Percentiles rank a stretch among this genome's conserved stretches.
phyloP scores from a whole-genome alignment of 1,140 invertebrate genomes.

The Choristoneura fumiferana region DNA sequence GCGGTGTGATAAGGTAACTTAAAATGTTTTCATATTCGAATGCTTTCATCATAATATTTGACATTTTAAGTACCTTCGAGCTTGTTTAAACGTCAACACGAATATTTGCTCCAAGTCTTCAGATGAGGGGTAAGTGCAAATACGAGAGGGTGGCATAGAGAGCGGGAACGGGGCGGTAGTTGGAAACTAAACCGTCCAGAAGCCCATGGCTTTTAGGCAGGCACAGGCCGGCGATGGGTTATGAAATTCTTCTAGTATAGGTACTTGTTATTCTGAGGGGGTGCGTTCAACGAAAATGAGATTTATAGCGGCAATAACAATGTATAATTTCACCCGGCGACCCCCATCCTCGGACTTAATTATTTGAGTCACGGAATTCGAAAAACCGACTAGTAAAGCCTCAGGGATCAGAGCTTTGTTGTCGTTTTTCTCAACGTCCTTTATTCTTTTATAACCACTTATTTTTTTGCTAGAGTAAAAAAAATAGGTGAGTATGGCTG shows the following conservation, averaged over 20 bases:
- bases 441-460: slow-evolving; percentile 59
- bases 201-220: slow-evolving; percentile 8
- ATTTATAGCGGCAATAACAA: slow-evolving; percentile 72
- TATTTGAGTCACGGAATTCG: slow-evolving; percentile 77
- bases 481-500: slow-evolving; percentile 63
- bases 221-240: slow-evolving; percentile 22
- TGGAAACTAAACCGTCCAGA: not conserved
- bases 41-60: slow-evolving; percentile 14
- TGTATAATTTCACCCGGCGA: slow-evolving; percentile 71
- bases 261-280: slow-evolving; percentile 57
- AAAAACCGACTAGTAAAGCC: slow-evolving; percentile 64
- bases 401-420: slow-evolving; percentile 64
- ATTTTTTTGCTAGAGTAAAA: slow-evolving; percentile 65
- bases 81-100: slow-evolving; percentile 10
- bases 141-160: not conserved
- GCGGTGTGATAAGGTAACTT: not conserved
- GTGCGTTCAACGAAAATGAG: slow-evolving; percentile 59
- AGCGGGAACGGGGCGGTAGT: not conserved
- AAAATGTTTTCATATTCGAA: slow-evolving; percentile 11
- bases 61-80: slow-evolving; percentile 2
- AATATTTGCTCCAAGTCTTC: slow-evolving; percentile 13
- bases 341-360: slow-evolving; percentile 65
- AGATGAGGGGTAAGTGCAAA: slow-evolving; percentile 2
- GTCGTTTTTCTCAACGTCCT: slow-evolving; percentile 46
- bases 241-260: slow-evolving; percentile 35